These are phyloP conservation scores for Volucella bombylans DNA, from an alignment of 2,888 invertebrate species.

Conservation along the genomic window DNA sequence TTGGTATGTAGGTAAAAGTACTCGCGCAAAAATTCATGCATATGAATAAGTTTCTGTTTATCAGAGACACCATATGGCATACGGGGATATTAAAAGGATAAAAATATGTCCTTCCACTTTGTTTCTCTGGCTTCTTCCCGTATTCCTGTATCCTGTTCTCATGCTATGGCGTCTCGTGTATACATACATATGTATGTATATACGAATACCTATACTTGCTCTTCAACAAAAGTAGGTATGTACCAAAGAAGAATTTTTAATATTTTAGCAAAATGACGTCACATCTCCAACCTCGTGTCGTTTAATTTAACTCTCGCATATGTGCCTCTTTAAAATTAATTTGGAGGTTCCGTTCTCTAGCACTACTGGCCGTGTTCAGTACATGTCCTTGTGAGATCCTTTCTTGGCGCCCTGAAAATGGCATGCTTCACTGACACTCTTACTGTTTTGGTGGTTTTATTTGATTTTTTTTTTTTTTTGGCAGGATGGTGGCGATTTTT, in stretches of 20 bases:
- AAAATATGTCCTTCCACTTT: slow-evolving; percentile 51
- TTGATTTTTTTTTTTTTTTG: slow-evolving; percentile 7
- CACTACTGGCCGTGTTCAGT: slow-evolving; percentile 15
- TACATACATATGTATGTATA: too few species aligned
- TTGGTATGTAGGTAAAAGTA: slow-evolving; percentile 19
- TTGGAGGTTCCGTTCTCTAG: slow-evolving; percentile 27
- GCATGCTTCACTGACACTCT: slow-evolving; percentile 13
- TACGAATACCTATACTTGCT: slow-evolving; percentile 10
- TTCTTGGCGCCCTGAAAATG: slow-evolving; percentile 2
- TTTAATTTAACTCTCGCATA: slow-evolving; percentile 68
- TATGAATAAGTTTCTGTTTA: slow-evolving; percentile 73
- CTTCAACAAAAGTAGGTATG: slow-evolving; percentile 5
- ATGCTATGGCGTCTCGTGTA: background rate
- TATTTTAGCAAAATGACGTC: slow-evolving; percentile 70
- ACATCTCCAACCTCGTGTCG: slow-evolving; percentile 61
- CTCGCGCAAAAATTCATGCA: slow-evolving; percentile 66
- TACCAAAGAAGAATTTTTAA: slow-evolving; percentile 47
- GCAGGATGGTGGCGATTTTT: slow-evolving; percentile 34
- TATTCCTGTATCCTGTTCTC: slow-evolving; percentile 2
- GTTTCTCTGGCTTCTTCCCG: slow-evolving; percentile 46
- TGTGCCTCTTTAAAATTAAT: slow-evolving; percentile 71
- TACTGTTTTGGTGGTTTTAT: too few species aligned
- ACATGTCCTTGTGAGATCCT: slow-evolving; percentile 1
- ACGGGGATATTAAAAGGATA: slow-evolving; percentile 65
- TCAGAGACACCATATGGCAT: slow-evolving; percentile 70